Percentiles rank a stretch among this genome's conserved stretches.
Conservation (phyloP, 2,888 invertebrate species). For the Flabesymbios commensalis region DNA sequence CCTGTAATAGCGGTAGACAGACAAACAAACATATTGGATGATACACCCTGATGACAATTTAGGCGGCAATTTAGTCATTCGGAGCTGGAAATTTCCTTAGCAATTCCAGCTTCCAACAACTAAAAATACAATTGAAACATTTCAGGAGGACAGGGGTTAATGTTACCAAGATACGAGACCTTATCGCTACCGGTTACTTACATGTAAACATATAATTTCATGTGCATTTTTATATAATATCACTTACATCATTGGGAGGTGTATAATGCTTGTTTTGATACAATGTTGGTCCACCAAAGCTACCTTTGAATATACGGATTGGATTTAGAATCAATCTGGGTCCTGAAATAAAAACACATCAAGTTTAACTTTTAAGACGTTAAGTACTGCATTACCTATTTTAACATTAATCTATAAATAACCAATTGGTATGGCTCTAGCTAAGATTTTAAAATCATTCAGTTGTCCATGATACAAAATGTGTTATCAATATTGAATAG, state of each 20-base stretch:
- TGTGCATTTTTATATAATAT: conserved; percentile 7
- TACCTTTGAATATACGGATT: conserved; percentile 92
- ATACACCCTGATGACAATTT: neutral
- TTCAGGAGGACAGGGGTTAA: too few species aligned
- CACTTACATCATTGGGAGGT: conserved; percentile 78
- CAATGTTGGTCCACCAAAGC: conserved; percentile 87
- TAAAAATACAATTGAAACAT: too few species aligned
- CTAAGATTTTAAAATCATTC: neutral
- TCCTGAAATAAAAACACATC: conserved; percentile 55
- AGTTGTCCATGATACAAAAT: neutral
- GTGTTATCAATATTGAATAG: too few species aligned
- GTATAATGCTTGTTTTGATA: conserved; percentile 93
- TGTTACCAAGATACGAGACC: too few species aligned
- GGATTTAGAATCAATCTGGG: conserved; percentile 71
- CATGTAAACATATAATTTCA: neutral
- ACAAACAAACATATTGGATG: too few species aligned
- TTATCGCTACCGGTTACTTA: too few species aligned
- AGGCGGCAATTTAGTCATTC: neutral
- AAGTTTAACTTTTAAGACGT: neutral
- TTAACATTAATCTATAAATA: neutral
- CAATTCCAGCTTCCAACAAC: too few species aligned
- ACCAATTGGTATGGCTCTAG: too few species aligned
- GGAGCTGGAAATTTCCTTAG: too few species aligned
- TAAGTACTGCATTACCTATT: neutral
- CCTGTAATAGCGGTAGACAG: too few species aligned